Conservation (phyloP, 2,888 invertebrate species). For the Endotricha flammealis region DNA sequence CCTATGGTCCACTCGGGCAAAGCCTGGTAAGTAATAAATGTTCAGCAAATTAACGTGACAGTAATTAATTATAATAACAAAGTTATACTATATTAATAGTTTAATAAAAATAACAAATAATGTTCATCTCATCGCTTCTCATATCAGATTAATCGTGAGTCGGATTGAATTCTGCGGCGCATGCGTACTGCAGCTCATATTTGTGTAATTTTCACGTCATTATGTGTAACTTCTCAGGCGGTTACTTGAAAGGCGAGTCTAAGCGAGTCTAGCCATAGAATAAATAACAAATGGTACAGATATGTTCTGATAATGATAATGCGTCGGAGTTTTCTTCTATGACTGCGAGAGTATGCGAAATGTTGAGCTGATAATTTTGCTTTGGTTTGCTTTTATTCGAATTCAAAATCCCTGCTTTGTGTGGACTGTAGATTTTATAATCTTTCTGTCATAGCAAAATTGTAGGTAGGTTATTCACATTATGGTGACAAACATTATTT, state of each 20-base stretch:
- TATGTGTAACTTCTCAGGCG: slow-evolving; percentile 48
- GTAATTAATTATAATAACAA: too few relatives aligned
- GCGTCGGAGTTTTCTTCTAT: background rate
- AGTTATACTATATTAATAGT: too few relatives aligned
- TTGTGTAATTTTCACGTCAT: slow-evolving; percentile 71
- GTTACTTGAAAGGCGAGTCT: slow-evolving; percentile 49
- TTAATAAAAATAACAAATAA: slow-evolving; percentile 7
- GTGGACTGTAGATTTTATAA: too few relatives aligned
- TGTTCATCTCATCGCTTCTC: slow-evolving; percentile 7
- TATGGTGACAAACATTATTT: too few relatives aligned
- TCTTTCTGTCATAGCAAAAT: too few relatives aligned
- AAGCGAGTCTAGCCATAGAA: slow-evolving; percentile 45
- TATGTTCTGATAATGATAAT: slow-evolving; percentile 14
- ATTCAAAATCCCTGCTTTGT: too few relatives aligned
- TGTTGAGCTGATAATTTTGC: background rate
- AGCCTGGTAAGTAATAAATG: too few relatives aligned
- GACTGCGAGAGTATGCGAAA: background rate
- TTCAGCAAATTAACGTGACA: too few relatives aligned
- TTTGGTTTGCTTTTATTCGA: too few relatives aligned
- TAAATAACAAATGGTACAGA: slow-evolving; percentile 26
- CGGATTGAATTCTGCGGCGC: slow-evolving; percentile 53
- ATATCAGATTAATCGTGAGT: slow-evolving; percentile 35
- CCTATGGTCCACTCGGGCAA: too few relatives aligned
- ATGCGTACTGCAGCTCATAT: slow-evolving; percentile 37
- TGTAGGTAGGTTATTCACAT: too few relatives aligned